phyloP scores from a whole-genome alignment of 2,888 invertebrate genomes.

The Latrodectus hesperus region DNA sequence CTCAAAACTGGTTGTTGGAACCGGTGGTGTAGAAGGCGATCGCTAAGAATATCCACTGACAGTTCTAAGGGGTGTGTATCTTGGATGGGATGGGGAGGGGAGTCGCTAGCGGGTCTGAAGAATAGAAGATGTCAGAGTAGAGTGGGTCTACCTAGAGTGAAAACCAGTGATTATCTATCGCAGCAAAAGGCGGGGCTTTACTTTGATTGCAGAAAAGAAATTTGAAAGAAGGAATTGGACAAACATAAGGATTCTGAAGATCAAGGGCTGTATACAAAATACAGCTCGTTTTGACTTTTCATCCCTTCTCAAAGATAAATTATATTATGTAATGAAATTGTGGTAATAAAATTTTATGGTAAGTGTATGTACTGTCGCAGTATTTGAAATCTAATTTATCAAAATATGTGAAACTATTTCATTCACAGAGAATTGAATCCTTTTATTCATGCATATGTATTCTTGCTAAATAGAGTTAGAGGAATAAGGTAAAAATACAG shows the following conservation, averaged over 20 bases:
- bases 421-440: too few species aligned
- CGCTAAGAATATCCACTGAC: constrained; percentile 40
- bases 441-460: too few species aligned
- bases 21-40: constrained; percentile 35
- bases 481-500: too few species aligned
- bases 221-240: constrained; percentile 56
- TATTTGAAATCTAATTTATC: too few species aligned
- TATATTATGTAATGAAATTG: background rate
- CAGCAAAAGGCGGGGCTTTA: constrained; percentile 63
- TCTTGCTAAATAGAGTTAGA: too few species aligned
- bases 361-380: too few species aligned
- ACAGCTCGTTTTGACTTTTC: background rate
- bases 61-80: constrained; percentile 62
- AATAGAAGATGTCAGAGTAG: constrained; percentile 55
- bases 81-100: constrained; percentile 54
- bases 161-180: constrained; percentile 69
- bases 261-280: constrained; percentile 56
- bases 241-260: constrained; percentile 41
- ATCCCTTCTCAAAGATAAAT: background rate
- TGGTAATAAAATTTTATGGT: too few species aligned
- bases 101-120: constrained; percentile 39
- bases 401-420: too few species aligned
- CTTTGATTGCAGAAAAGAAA: constrained; percentile 66
- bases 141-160: constrained; percentile 56
- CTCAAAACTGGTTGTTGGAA: constrained; percentile 54